These are phyloP conservation scores for Probosciger aterrimus DNA, from an alignment of 2,113 vertebrate genomes.

Conservation along the genomic window DNA sequence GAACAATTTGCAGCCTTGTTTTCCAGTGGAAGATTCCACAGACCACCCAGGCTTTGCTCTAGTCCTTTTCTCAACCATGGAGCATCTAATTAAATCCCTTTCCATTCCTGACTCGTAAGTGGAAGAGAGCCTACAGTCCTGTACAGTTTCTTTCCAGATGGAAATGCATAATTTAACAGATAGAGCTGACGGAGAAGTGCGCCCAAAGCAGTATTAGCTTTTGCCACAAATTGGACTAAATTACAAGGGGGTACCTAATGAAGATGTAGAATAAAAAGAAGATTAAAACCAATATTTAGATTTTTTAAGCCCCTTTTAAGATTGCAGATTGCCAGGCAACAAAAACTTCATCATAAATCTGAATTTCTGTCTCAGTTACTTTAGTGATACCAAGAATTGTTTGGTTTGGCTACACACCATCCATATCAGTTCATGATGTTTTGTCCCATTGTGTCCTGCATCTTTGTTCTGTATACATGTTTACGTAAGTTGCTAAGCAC, in stretches of 20 bases:
- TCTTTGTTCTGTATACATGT: background rate
- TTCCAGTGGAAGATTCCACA: conserved; percentile 39
- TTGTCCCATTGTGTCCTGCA: background rate
- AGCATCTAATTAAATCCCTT: conserved; percentile 70
- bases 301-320: conserved; percentile 34
- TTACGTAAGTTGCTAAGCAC: background rate
- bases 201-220: conserved; percentile 65
- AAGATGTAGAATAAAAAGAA: conserved; percentile 54
- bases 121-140: conserved; percentile 59
- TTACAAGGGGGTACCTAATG: conserved; percentile 66
- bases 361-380: background rate
- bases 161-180: conserved; percentile 78
- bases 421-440: background rate
- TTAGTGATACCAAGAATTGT: background rate
- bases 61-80: conserved; percentile 56
- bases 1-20: conserved; percentile 45
- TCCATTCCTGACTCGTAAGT: conserved; percentile 59
- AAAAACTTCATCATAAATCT: background rate
- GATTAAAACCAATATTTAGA: conserved; percentile 61
- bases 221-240: conserved; percentile 63
- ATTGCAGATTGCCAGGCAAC: background rate
- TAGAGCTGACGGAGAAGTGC: conserved; percentile 69
- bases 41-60: conserved; percentile 62
- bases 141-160: conserved; percentile 66
- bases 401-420: background rate